A percentile compares a stretch with the other conserved stretches of the same genome.
Evolutionary conservation across 2,113 vertebrate species (phyloP).

Genomic region (Oreochromis aureus): DNA sequence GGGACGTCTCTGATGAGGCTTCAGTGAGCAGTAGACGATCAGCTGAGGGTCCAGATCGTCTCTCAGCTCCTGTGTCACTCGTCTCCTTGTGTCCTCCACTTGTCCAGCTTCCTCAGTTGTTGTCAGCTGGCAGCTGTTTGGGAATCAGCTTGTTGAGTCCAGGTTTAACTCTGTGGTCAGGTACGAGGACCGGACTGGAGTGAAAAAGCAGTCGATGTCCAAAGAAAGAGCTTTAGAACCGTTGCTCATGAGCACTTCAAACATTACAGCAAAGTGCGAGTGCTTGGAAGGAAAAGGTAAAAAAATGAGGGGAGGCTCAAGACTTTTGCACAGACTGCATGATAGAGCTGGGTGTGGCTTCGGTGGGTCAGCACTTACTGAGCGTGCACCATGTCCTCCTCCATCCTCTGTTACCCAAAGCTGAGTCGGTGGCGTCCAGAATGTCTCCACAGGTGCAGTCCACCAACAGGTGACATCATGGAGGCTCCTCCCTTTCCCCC

Average conservation of each 20-base stretch:
- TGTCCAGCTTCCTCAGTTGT: background rate
- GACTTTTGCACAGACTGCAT: background rate
- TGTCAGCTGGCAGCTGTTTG: background rate
- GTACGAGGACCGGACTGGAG: background rate
- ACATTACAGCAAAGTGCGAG: rapidly evolving
- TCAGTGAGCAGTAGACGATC: background rate
- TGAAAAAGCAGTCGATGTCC: background rate
- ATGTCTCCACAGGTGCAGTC: background rate
- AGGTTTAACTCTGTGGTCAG: background rate
- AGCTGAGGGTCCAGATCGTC: background rate
- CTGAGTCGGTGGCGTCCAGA: background rate
- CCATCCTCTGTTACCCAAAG: background rate
- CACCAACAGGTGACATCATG: background rate
- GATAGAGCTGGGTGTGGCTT: background rate
- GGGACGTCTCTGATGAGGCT: background rate
- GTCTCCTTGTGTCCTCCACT: background rate
- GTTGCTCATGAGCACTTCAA: background rate
- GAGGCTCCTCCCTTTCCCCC: background rate
- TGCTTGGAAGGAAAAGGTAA: background rate
- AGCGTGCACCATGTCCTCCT: background rate
- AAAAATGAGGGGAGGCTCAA: background rate
- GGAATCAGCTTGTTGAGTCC: background rate
- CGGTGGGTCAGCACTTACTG: background rate
- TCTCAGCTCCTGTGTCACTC: background rate
- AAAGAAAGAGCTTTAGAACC: background rate